Evolutionary conservation across 1,140 invertebrate genomes (phyloP), one percentile per base, ranked within the genome.

Genomic region (Phymorhynchus buccinoides): DNA sequence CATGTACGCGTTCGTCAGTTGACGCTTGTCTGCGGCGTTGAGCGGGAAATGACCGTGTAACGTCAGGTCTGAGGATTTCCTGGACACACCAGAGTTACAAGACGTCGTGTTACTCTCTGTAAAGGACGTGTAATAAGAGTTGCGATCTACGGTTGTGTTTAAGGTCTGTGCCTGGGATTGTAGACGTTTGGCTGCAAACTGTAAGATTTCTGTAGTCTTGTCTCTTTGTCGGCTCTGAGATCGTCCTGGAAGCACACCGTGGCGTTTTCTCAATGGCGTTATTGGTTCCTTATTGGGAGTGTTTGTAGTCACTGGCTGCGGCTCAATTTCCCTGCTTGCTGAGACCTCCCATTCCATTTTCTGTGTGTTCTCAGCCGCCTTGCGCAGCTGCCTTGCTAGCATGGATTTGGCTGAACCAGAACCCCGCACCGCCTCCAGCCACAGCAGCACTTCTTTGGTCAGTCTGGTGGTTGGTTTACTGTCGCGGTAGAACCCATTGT

Each of bases 401-500:
- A 62, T 62, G 6, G 56, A 62, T 62, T 62, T 62, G 22, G 56
- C 56, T 62, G 56, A 62, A 14, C n/a, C n/a, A 22, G 56, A 62
- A 27, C 14, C 22, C 56, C 6, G 56, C 56, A 62, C n/a, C n/a
- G 14, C 56, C 18, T 87, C 86, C 16, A 87, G 88, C 56, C 86
- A 90, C 87, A 88, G 88, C 22, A 89, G 89, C 68, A 85, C 86
- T 78, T 88, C 86, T 66, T 86, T 83, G 22, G 18, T 62, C 56
- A 62, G 56, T 62, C 22, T 62, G 41, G 71, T 71, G 37, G 88
- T 79, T 66, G 88, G 87, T 80, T 91, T 91, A 14, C 85, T 84
- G 37, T 86, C 88, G 78, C 90, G 82, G 56, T 91, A 91, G 75
- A 86, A 87, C 1, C 89, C 90, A 83, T 91, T 91, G 79, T 92